Evolutionary conservation across 1,140 invertebrate genomes (phyloP).

Genomic region (Ectropis grisescens): DNA sequence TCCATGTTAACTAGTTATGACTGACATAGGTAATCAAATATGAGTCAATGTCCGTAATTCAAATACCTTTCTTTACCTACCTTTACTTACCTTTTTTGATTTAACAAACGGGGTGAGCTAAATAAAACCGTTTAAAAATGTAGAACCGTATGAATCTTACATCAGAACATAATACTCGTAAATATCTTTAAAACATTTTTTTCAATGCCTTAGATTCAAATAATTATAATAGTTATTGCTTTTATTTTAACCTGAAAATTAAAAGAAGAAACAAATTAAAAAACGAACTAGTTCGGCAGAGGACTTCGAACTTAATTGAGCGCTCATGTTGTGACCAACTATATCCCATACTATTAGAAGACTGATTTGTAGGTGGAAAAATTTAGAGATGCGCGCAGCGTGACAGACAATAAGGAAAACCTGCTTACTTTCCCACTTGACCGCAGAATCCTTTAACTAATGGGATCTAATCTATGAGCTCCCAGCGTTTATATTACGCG

Average conservation of each 20-base stretch:
- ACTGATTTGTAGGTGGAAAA: slow-evolving; percentile 22
- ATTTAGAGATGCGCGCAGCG: slow-evolving; percentile 39
- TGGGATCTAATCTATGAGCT: slow-evolving; percentile 11
- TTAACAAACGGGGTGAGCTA: too few species aligned
- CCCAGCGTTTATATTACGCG: slow-evolving; percentile 5
- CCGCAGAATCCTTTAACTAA: slow-evolving; percentile 48
- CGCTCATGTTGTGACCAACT: neutral
- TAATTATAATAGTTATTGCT: neutral
- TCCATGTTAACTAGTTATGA: too few species aligned
- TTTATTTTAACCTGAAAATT: too few species aligned
- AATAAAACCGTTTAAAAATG: too few species aligned
- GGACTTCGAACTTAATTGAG: neutral
- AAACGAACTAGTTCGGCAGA: too few species aligned
- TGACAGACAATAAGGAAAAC: too few species aligned
- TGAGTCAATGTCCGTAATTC: too few species aligned
- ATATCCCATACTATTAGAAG: slow-evolving; percentile 14
- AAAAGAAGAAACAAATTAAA: too few species aligned
- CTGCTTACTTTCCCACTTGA: slow-evolving; percentile 35
- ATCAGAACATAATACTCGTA: neutral
- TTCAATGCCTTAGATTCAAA: neutral
- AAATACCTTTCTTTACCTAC: too few species aligned
- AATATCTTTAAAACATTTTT: neutral
- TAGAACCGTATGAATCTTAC: too few species aligned
- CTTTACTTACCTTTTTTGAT: too few species aligned
- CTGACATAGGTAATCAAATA: too few species aligned